These are phyloP conservation scores for Vicugna pacos DNA, from an alignment of 2,113 vertebrate species.

Conservation along the genomic window DNA sequence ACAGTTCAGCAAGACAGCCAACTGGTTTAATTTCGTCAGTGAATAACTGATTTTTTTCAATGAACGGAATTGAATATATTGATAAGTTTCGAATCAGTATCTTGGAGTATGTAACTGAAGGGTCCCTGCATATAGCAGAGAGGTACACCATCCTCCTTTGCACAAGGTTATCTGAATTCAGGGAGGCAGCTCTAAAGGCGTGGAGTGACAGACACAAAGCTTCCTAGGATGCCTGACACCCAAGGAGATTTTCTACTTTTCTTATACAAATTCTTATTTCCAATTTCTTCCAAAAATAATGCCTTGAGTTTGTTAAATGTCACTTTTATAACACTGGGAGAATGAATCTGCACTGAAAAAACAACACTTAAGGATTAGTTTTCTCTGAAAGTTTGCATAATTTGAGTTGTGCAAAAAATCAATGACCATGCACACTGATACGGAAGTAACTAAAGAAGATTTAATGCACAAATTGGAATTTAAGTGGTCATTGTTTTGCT, in stretches of 20 bases:
- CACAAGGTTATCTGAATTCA: background rate
- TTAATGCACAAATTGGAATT: background rate
- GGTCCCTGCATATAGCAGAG: background rate
- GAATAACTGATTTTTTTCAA: background rate
- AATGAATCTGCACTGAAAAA: slow-evolving; percentile 34
- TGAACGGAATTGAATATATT: background rate
- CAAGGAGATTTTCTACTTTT: background rate
- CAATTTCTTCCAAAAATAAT: slow-evolving; percentile 34
- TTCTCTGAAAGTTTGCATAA: slow-evolving; percentile 45
- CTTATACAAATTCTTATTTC: background rate
- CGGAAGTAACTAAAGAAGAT: slow-evolving; percentile 54
- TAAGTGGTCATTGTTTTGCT: slow-evolving; percentile 47
- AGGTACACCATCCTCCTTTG: background rate
- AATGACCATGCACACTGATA: slow-evolving; percentile 35
- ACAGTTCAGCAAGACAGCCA: background rate
- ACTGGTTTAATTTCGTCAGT: background rate
- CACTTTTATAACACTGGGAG: background rate
- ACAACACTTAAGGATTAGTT: background rate
- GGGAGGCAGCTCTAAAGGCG: background rate
- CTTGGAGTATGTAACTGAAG: background rate
- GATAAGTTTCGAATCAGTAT: background rate
- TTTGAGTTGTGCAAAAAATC: slow-evolving; percentile 20
- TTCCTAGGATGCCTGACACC: background rate
- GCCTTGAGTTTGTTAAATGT: background rate
- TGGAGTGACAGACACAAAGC: too few relatives aligned